Conservation (phyloP, 2,888 invertebrate species). For the Papilio elwesi region DNA sequence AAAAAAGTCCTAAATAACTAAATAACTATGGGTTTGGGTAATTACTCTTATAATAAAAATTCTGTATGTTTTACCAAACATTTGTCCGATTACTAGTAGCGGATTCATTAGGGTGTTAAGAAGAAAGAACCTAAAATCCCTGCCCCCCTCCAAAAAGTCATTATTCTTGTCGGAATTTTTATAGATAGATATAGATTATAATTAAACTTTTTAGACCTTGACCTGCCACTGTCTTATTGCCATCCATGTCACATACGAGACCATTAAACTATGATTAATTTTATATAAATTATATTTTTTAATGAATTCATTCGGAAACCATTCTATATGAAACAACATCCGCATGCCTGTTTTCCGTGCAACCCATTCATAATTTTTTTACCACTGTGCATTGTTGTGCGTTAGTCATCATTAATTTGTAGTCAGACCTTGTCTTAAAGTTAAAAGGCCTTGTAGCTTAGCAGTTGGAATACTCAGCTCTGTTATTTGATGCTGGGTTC, state of each 20-base stretch:
- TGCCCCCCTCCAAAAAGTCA: too few relatives aligned
- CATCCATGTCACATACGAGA: not conserved
- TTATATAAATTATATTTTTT: not conserved
- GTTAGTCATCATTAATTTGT: constrained; percentile 9
- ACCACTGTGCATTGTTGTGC: not conserved
- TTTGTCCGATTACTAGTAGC: too few relatives aligned
- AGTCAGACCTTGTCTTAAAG: constrained; percentile 4
- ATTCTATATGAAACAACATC: constrained; percentile 5
- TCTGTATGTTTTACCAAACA: too few relatives aligned
- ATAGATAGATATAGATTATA: too few relatives aligned
- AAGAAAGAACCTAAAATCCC: too few relatives aligned
- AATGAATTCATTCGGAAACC: not conserved
- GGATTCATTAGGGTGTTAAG: too few relatives aligned
- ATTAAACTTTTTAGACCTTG: too few relatives aligned
- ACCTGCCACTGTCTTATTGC: too few relatives aligned
- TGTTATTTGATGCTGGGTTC: not conserved
- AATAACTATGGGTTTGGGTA: too few relatives aligned
- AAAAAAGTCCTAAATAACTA: too few relatives aligned
- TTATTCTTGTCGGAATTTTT: too few relatives aligned
- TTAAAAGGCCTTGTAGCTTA: not conserved
- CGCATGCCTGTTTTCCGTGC: not conserved
- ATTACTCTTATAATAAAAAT: too few relatives aligned
- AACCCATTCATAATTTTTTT: constrained; percentile 3
- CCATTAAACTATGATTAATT: not conserved
- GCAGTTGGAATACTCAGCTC: not conserved